Evolutionary conservation across 2,113 vertebrate species (phyloP).

Genomic region (Calypte anna): DNA sequence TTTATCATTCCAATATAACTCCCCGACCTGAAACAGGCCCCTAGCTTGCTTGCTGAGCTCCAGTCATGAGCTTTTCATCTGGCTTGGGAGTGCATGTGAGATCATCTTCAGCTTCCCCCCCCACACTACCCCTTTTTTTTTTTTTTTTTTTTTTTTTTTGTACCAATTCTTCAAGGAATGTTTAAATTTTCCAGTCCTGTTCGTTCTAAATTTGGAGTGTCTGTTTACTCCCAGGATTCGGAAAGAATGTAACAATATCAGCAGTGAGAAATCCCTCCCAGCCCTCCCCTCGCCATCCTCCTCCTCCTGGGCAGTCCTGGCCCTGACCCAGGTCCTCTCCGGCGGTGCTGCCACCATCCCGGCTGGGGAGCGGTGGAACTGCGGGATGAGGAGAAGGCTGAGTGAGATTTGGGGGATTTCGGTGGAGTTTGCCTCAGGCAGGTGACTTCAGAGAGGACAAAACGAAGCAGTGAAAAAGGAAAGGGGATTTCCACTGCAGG

Average conservation of each 20-base stretch:
- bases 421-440: neutral
- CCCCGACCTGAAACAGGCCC: constrained; percentile 63
- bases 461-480: neutral
- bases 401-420: neutral
- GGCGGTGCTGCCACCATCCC: accelerated
- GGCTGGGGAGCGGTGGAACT: neutral
- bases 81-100: constrained; percentile 31
- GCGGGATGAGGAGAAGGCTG: neutral
- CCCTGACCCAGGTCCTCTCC: neutral
- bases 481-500: constrained; percentile 8
- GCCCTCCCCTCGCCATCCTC: neutral
- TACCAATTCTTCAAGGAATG: constrained; percentile 73
- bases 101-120: constrained; percentile 49
- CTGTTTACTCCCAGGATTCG: constrained; percentile 75
- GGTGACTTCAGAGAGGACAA: neutral
- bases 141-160: neutral
- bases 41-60: constrained; percentile 20
- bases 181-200: constrained; percentile 75
- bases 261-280: constrained; percentile 59
- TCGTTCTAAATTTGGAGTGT: constrained; percentile 75
- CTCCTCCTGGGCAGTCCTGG: neutral
- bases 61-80: constrained; percentile 68
- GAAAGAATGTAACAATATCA: constrained; percentile 74
- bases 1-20: accelerated
- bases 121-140: neutral